Evolutionary conservation across 37 sponge, comb jelly and placozoan genomes (phyloP), one percentile per base, ranked within the genome.

Genomic region (Crambe crambe): DNA sequence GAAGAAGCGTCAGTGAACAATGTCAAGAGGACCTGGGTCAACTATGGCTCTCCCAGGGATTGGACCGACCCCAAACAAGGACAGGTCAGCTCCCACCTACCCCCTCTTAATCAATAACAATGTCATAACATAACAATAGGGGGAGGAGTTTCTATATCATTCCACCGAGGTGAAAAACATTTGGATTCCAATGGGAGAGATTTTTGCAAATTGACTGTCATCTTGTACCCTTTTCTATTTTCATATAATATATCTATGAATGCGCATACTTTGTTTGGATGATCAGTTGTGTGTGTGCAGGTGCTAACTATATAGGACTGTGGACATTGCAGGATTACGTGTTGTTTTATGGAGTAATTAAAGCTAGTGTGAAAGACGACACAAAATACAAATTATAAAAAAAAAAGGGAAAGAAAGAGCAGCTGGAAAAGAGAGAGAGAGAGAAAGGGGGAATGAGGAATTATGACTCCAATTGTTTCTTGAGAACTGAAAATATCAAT

Each of bases 111-210:
- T n/a, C n/a, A n/a, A n/a, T n/a, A n/a, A n/a, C n/a, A n/a, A n/a
- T n/a, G n/a, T n/a, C n/a, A n/a, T n/a, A n/a, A n/a, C 41, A 17
- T n/a, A 0, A 6, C 6, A 31, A 6, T 42, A 88, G 85, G 93
- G 93, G 5, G 90, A 93, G 43, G 93, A 93, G 70, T 93, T 95
- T 58, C 86, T 94, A 32, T 70, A 80, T 54, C 96, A 95, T 57
- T 30, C 97, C 39, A 83, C 83, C 35, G 95, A 97, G 43, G 93
- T 85, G 43, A 97, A 97, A 82, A 97, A 97, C 76, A 94, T 97
- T 47, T 97, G 97, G 97, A 27, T 97, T 18, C 97, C 97, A 26
- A 97, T 97, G 97, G 97, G 97, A 58, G 97, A 97, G 51, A 88
- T 94, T 21, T 97, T 97, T 86, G 97, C 97, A 32, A 97, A 97